Base-by-base conservation (phyloP, 1,140 invertebrate genomes). In the Cyrtorhinus lividipennis region DNA sequence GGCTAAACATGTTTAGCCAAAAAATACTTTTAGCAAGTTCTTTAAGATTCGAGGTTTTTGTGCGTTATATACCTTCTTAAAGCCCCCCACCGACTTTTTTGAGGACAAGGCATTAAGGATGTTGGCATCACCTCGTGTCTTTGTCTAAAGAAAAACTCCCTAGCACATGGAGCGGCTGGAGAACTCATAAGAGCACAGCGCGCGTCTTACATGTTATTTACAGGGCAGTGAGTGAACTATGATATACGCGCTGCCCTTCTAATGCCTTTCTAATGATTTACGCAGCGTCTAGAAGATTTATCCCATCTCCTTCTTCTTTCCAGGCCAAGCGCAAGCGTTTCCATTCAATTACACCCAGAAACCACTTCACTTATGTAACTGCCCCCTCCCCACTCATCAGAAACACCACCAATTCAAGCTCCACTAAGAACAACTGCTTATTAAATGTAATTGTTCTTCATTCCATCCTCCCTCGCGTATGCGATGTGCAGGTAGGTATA, bases 311-410 rank as follows among this genome's bases (percentile, higher is more conserved):
- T 53, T 20, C n/a, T n/a, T n/a, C n/a, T n/a, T 38, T 53, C 48
- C 48, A 53, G 20, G 20, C 12, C 5, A 5, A 53, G 10, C 8
- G 48, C 48, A 22, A 53, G 48, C 48, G 48, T 53, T 53, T 53
- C 48, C 48, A 53, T 53, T 53, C 48, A 53, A 53, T 53, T 53
- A 53, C 48, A 15, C 48, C 48, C 48, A 53, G 48, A 53, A 53
- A 53, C 48, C 48, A 53, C 48, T 53, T 53, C 48, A 53, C 48
- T 53, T 53, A 53, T 20, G 48, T 53, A 53, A 53, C 48, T 20
- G 10, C 48, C 10, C 10, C 20, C 48, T 5, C 48, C 12, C 5
- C 48, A 13, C 10, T 53, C 10, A n/a, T n/a, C n/a, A n/a, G n/a
- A n/a, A n/a, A n/a, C n/a, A n/a, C n/a, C n/a, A n/a, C 48, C 48